These are phyloP conservation scores for Astyanax mexicanus DNA, from an alignment of 2,797 vertebrate species.

Conservation along the genomic window DNA sequence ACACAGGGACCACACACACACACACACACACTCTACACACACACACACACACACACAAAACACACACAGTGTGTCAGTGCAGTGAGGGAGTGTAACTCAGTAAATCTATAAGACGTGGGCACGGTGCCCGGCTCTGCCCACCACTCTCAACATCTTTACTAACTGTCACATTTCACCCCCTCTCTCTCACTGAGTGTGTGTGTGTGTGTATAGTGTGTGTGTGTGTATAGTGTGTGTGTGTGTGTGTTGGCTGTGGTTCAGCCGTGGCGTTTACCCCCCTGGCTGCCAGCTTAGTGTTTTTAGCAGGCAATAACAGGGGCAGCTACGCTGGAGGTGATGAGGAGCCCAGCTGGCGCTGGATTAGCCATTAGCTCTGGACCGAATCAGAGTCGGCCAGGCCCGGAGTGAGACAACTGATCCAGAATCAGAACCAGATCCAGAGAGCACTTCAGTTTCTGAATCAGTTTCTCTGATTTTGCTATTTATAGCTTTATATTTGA, in stretches of 20 bases:
- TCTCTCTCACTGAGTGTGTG: not conserved
- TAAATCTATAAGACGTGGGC: slow-evolving; percentile 62
- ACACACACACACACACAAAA: slow-evolving; percentile 23
- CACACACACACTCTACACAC: slow-evolving; percentile 37
- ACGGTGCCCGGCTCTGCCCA: slow-evolving; percentile 55
- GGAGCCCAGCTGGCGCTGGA: not conserved
- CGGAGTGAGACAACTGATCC: not conserved
- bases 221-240: too few species aligned
- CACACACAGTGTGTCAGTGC: slow-evolving; percentile 3
- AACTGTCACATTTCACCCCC: slow-evolving; percentile 56
- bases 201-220: too few species aligned
- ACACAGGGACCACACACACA: slow-evolving; percentile 4
- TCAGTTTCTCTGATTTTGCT: too few species aligned
- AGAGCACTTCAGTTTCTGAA: too few species aligned
- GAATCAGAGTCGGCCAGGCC: not conserved
- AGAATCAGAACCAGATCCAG: not conserved
- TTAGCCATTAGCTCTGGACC: not conserved
- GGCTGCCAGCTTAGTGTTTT: not conserved
- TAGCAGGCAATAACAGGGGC: not conserved
- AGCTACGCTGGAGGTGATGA: not conserved
- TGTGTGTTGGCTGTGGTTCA: slow-evolving; percentile 7
- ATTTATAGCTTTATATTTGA: too few species aligned
- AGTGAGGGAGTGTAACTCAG: slow-evolving; percentile 57
- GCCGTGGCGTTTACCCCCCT: not conserved
- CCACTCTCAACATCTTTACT: slow-evolving; percentile 61